Conservation (phyloP, 2,888 invertebrate genomes). For the Blastobasis adustella region DNA sequence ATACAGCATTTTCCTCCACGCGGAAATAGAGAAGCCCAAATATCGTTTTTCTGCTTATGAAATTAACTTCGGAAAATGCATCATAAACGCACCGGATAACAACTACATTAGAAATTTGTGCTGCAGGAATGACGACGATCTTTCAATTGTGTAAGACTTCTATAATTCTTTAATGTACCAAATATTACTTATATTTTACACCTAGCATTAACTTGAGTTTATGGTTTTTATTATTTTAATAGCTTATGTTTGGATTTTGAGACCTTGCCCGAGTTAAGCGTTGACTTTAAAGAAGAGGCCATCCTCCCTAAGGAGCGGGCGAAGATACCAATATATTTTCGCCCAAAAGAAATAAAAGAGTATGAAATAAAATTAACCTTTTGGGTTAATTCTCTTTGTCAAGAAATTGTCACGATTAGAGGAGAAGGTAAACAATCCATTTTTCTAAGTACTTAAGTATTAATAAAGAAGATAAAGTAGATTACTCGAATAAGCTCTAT, state of each 20-base stretch:
- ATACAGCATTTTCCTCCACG: constrained; percentile 74
- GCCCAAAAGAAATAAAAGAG: constrained; percentile 63
- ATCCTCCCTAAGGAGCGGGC: constrained; percentile 55
- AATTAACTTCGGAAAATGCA: constrained; percentile 80
- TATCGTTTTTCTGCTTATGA: constrained; percentile 77
- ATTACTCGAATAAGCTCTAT: too few species aligned
- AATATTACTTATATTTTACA: too few species aligned
- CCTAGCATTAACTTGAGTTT: background rate
- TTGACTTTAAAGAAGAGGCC: constrained; percentile 51
- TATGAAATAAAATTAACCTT: constrained; percentile 71
- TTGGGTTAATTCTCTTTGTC: constrained; percentile 68
- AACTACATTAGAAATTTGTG: constrained; percentile 60
- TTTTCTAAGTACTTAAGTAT: background rate
- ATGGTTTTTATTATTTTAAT: constrained; percentile 17
- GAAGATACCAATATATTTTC: constrained; percentile 70
- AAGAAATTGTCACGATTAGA: constrained; percentile 60
- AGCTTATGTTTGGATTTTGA: constrained; percentile 70
- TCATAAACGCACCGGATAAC: constrained; percentile 67
- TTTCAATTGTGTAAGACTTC: constrained; percentile 41
- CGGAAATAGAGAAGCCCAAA: constrained; percentile 71
- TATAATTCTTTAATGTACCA: background rate
- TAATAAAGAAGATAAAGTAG: too few species aligned
- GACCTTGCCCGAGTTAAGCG: constrained; percentile 63
- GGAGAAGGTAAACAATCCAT: constrained; percentile 65
- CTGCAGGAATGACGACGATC: constrained; percentile 47